phyloP scores from a whole-genome alignment of 2,888 invertebrate genomes.

The Megalurothrips usitatus region DNA sequence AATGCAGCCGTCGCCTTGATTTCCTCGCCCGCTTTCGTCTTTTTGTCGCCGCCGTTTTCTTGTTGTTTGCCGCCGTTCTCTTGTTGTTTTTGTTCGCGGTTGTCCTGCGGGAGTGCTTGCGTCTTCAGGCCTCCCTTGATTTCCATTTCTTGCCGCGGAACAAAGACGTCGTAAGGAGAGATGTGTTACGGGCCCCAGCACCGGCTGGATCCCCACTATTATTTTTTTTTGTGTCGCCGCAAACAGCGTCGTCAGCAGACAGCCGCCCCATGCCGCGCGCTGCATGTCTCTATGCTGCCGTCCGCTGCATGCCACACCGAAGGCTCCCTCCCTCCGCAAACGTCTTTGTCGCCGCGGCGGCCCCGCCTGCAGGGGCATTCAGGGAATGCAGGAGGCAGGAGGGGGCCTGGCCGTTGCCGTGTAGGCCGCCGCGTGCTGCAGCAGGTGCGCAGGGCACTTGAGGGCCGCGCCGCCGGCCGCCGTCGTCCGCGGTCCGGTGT shows the following conservation, averaged over 20 bases:
- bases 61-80: background rate
- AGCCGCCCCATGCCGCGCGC: background rate
- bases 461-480: too few relatives aligned
- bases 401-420: too few relatives aligned
- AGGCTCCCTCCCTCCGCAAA: background rate
- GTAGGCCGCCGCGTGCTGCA: background rate
- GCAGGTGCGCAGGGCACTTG: background rate
- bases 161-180: too few relatives aligned
- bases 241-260: too few relatives aligned
- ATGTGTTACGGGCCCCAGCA: too few relatives aligned
- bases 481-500: too few relatives aligned
- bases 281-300: background rate
- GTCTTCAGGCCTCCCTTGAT: too few relatives aligned
- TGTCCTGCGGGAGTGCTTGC: too few relatives aligned
- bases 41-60: background rate
- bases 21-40: background rate
- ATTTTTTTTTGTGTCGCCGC: too few relatives aligned
- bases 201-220: too few relatives aligned
- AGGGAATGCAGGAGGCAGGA: background rate
- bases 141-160: too few relatives aligned
- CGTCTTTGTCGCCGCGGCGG: background rate
- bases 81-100: background rate
- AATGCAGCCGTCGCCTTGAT: background rate
- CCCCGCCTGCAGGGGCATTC: background rate
- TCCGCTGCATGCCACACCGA: background rate